These are phyloP conservation scores for Drosophila bifasciata DNA, from an alignment of 1,140 invertebrate species.

Conservation along the genomic window DNA sequence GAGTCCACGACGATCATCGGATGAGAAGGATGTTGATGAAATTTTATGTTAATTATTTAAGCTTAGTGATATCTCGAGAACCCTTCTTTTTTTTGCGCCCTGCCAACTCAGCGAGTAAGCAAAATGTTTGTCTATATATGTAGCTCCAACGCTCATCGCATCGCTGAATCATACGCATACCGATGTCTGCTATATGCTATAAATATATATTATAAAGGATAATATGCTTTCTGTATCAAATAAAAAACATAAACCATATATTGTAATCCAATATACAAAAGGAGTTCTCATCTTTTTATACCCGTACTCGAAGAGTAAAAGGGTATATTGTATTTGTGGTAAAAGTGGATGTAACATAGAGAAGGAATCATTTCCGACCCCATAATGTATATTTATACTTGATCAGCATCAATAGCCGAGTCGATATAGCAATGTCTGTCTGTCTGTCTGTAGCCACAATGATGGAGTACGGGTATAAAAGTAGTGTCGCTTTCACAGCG, in stretches of 20 bases:
- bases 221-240: constrained; percentile 53
- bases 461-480: no score
- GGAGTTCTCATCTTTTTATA: no score
- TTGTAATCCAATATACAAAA: constrained; percentile 26
- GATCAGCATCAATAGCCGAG: no score
- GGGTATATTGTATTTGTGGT: no score
- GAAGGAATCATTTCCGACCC: no score
- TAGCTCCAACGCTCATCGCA: constrained; percentile 8
- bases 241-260: constrained; percentile 52
- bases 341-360: no score
- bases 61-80: constrained; percentile 48
- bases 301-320: no score
- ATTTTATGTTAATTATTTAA: constrained; percentile 53
- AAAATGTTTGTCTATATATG: constrained; percentile 29
- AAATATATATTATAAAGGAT: constrained; percentile 37
- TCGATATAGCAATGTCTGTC: no score
- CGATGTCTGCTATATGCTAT: constrained; percentile 19
- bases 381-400: no score
- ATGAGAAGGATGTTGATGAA: constrained; percentile 8
- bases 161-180: constrained; percentile 22
- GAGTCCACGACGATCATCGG: not conserved
- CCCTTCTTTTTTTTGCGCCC: constrained; percentile 41
- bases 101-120: constrained; percentile 43
- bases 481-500: no score
- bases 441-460: no score